Evolutionary conservation across 1,140 invertebrate genomes (phyloP).

Genomic region (Heliconius hewitsoni): DNA sequence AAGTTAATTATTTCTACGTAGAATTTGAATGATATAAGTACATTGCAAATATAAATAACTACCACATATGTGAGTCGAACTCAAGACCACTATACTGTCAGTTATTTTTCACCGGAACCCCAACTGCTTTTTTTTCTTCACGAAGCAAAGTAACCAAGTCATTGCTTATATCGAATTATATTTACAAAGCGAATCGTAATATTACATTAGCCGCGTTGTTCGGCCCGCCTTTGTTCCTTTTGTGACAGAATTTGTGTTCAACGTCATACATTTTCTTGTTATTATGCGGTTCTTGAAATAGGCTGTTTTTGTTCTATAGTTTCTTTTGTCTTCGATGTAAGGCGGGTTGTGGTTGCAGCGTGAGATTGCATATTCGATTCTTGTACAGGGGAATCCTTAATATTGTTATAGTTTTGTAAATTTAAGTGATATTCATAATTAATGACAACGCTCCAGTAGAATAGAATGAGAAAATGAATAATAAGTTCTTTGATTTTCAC

Average conservation of each 20-base stretch:
- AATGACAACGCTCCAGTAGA: too few species aligned
- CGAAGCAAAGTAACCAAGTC: constrained; percentile 13
- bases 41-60: background rate
- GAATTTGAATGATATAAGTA: too few species aligned
- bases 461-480: too few species aligned
- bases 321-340: background rate
- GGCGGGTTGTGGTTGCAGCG: background rate
- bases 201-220: constrained; percentile 36
- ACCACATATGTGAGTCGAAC: background rate
- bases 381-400: background rate
- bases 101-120: background rate
- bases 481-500: too few species aligned
- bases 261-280: background rate
- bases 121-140: background rate
- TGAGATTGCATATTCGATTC: background rate
- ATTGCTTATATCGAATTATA: constrained; percentile 38
- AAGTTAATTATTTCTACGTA: too few species aligned
- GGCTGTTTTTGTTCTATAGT: background rate
- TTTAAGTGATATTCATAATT: too few species aligned
- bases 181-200: constrained; percentile 35
- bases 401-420: background rate
- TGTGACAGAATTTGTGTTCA: constrained; percentile 16
- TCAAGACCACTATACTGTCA: background rate
- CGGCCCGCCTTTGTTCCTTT: constrained; percentile 31
- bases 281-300: background rate